phyloP scores from a whole-genome alignment of 2,888 invertebrate genomes.

The Apodemia mormo region DNA sequence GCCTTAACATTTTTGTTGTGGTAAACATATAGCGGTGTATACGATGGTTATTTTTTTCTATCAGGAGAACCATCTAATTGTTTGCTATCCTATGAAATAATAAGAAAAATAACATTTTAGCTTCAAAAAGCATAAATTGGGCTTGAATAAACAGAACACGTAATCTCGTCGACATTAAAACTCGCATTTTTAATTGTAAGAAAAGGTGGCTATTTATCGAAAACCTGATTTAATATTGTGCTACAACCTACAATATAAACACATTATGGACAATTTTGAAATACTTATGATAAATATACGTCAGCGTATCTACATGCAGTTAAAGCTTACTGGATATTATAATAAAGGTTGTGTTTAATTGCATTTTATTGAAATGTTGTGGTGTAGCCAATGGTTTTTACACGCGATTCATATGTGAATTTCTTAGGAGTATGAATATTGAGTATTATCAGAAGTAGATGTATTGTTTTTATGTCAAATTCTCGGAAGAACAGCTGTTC shows the following conservation, averaged over 20 bases:
- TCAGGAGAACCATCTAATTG: no score
- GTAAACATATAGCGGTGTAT: no score
- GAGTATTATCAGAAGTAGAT: neutral
- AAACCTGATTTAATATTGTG: neutral
- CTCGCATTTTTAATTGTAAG: no score
- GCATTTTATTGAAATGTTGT: neutral
- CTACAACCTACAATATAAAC: neutral
- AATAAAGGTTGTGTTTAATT: neutral
- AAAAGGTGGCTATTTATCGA: neutral
- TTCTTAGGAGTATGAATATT: constrained; percentile 5
- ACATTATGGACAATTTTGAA: neutral
- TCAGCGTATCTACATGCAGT: neutral
- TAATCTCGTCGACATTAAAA: no score
- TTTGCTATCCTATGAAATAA: no score
- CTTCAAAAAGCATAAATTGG: no score
- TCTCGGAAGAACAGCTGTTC: neutral
- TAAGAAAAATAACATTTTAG: no score
- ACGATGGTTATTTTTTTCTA: no score
- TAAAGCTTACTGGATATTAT: neutral
- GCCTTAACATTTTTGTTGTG: no score
- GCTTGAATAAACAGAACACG: no score
- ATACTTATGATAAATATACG: constrained; percentile 6
- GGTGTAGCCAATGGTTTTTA: neutral
- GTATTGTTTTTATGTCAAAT: neutral
- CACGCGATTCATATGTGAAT: neutral